These are phyloP conservation scores for Epizoanthus stellaris DNA, from an alignment of 92 coral and sea anemone genomes.

Conservation along the genomic window DNA sequence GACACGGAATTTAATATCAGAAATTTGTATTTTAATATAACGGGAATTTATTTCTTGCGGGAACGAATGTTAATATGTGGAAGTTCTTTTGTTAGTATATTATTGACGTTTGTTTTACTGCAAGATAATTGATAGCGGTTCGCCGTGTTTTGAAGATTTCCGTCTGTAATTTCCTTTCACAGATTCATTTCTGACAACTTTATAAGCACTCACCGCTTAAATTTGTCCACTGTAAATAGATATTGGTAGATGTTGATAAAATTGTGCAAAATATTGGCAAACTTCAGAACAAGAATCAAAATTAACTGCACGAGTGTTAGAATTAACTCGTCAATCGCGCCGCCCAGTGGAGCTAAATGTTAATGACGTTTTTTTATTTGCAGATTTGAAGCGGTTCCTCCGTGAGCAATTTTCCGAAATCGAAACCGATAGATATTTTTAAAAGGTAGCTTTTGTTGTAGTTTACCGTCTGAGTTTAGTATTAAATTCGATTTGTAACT, in stretches of 20 bases:
- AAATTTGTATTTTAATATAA: constrained; percentile 36
- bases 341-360: constrained; percentile 18
- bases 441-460: neutral
- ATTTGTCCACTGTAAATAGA: constrained; percentile 37
- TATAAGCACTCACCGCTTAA: constrained; percentile 26
- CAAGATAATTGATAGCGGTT: constrained; percentile 73
- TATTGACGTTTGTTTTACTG: constrained; percentile 62
- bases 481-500: neutral
- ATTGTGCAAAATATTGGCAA: constrained; percentile 28
- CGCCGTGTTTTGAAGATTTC: constrained; percentile 53
- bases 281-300: constrained; percentile 24
- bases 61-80: constrained; percentile 8
- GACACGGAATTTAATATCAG: constrained; percentile 30
- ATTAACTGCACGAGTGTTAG: constrained; percentile 22
- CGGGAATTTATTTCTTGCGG: constrained; percentile 42
- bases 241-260: constrained; percentile 32
- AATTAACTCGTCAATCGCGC: constrained; percentile 14
- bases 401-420: constrained; percentile 12
- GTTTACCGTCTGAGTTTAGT: neutral
- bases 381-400: constrained; percentile 29
- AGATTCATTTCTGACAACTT: constrained; percentile 24
- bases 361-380: constrained; percentile 39
- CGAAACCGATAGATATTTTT: constrained; percentile 28
- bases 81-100: constrained; percentile 20
- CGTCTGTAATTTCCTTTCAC: constrained; percentile 51